Base-by-base conservation (phyloP, 2,888 invertebrate genomes). In the Habroteleia sp. region DNA sequence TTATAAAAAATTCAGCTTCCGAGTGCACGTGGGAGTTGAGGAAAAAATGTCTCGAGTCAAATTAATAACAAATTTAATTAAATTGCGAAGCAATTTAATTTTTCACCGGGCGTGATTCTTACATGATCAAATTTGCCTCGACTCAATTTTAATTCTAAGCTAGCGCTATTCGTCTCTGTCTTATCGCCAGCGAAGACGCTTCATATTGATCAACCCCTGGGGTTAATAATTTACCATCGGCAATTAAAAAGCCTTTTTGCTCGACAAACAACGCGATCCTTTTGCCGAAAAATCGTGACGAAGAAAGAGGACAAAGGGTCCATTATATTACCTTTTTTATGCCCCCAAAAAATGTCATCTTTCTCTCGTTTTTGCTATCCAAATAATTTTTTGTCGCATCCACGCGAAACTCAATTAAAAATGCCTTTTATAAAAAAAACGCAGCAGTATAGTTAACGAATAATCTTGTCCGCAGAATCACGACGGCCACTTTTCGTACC, bases 41-140 rank as follows among this genome's bases (percentile, higher is more conserved):
- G 4, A 50, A 35, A 25, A 56, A 68, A 41, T 69, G 60, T 69
- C 69, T 35, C 58, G 42, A 71, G 62, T 71, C 69, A 71, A 46
- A 62, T 62, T 71, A 62, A 71, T 62, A 62, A 62, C 62, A 54
- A 62, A 71, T 54, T 62, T 62, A 62, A 71, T 63, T 71, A 48
- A 62, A 71, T 56, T 20, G 39, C 41, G 6, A n/a, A 10, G 56
- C 46, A 54, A 63, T 71, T 48, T 20, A 46, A 63, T 56, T 71
- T 71, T 71, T 63, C 56, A 29, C 54, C 33, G 29, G 52, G 16
- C 54, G 71, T 71, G 71, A 71, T 71, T 71, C 71, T 63, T 71
- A 63, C 62, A 16, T 56, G 71, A 71, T 71, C 71, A 71, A 71
- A 71, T 63, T 71, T 71, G 56, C 60, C 62, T 7, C 46, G 62